phyloP scores from a whole-genome alignment of 1,140 invertebrate genomes.

The Anoplophora glabripennis region DNA sequence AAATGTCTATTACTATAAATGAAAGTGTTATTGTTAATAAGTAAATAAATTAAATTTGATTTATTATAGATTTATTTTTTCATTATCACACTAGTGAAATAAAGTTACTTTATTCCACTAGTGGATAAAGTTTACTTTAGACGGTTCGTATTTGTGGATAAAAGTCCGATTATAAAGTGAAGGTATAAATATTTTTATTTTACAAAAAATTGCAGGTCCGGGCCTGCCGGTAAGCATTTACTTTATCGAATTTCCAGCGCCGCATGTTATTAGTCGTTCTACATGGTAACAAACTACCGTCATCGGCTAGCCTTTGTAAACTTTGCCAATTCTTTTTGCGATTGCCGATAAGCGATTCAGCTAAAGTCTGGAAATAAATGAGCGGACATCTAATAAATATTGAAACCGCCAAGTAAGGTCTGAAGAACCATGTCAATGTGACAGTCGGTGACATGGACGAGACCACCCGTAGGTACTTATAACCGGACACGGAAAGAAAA shows the following conservation, averaged over 20 bases:
- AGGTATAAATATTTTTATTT: too few species aligned
- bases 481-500: too few species aligned
- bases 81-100: too few species aligned
- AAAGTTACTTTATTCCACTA: too few species aligned
- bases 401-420: conserved; percentile 34
- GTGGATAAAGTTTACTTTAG: too few species aligned
- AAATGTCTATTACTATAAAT: too few species aligned
- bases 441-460: conserved; percentile 18
- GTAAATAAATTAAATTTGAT: too few species aligned
- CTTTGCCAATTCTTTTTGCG: conserved; percentile 26
- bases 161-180: too few species aligned
- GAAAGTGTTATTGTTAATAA: too few species aligned
- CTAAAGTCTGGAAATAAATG: conserved; percentile 27
- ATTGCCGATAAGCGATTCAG: conserved; percentile 27
- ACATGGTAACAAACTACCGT: conserved; percentile 29
- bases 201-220: background rate
- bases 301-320: conserved; percentile 23
- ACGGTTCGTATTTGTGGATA: too few species aligned
- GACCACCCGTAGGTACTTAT: conserved; percentile 27
- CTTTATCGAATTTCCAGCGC: conserved; percentile 28
- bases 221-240: conserved; percentile 13
- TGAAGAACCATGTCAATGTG: conserved; percentile 35
- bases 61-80: too few species aligned
- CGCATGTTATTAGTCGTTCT: conserved; percentile 31
- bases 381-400: conserved; percentile 35